Evolutionary conservation across 2,797 vertebrate genomes (phyloP).

Genomic region (Salmo trutta): DNA sequence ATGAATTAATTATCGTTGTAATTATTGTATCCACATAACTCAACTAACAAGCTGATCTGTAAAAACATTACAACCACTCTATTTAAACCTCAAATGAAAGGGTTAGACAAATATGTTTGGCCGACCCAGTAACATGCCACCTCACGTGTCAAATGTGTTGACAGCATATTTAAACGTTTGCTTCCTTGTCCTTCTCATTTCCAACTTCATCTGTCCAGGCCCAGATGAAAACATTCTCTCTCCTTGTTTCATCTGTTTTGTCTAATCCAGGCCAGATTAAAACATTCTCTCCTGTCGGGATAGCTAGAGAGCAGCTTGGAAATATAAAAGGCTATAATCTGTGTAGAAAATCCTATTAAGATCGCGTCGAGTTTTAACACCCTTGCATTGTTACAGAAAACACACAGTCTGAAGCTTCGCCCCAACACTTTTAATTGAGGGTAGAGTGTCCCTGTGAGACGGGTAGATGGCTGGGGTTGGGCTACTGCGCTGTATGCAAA

Average conservation of each 20-base stretch:
- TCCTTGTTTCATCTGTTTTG: no score
- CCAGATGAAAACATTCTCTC: no score
- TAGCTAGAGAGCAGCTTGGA: slow-evolving; percentile 50
- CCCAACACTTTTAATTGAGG: slow-evolving; percentile 78
- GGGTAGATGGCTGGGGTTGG: slow-evolving; percentile 45
- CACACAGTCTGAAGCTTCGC: slow-evolving; percentile 80
- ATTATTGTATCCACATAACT: no score
- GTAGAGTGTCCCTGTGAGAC: slow-evolving; percentile 61
- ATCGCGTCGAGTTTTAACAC: slow-evolving; percentile 83
- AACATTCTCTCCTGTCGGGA: slow-evolving; percentile 69
- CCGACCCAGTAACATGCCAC: slow-evolving; percentile 47
- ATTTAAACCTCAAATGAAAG: neutral
- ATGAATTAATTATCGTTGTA: no score
- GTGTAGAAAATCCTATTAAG: slow-evolving; percentile 84
- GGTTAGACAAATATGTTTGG: neutral
- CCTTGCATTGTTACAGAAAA: slow-evolving; percentile 75
- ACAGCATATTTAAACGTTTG: slow-evolving; percentile 51
- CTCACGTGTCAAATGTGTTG: slow-evolving; percentile 56
- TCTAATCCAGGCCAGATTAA: slow-evolving; percentile 64
- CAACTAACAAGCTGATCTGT: no score
- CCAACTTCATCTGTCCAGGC: slow-evolving; percentile 60
- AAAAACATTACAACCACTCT: no score
- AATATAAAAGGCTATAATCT: slow-evolving; percentile 83
- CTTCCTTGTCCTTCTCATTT: slow-evolving; percentile 68
- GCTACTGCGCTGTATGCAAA: slow-evolving; percentile 72